A percentile compares a stretch with the other conserved stretches of the same genome.
Conservation (phyloP, 92 coral and sea anemone species). For the Siderastrea siderea region DNA sequence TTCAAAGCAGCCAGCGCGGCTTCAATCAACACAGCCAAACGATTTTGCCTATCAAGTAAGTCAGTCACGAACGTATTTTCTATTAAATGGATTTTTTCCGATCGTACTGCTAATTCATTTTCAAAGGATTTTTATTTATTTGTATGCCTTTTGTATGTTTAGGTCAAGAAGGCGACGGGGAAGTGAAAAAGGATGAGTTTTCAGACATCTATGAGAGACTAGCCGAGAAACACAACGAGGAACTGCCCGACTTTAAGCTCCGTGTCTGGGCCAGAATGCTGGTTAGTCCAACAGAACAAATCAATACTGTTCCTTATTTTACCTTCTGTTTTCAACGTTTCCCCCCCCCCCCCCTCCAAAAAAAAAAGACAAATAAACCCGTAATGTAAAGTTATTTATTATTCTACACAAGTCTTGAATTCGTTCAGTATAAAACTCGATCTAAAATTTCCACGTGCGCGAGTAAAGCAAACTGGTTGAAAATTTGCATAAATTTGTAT, state of each 20-base stretch:
- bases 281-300: slow-evolving; percentile 19
- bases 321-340: background rate
- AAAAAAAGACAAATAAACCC: background rate
- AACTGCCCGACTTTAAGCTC: slow-evolving; percentile 23
- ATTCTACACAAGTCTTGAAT: background rate
- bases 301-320: background rate
- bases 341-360: background rate
- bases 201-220: background rate
- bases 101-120: background rate
- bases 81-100: background rate
- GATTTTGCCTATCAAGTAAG: slow-evolving; percentile 15
- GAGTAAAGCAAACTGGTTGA: background rate
- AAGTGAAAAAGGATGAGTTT: background rate
- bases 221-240: background rate
- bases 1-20: background rate
- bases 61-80: background rate
- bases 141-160: background rate
- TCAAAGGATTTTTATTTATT: background rate
- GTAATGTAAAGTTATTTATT: background rate
- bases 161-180: background rate
- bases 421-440: background rate
- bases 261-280: slow-evolving; percentile 57
- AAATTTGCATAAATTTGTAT: background rate
- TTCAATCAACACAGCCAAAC: background rate
- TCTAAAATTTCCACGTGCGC: background rate